phyloP scores from a whole-genome alignment of 2,113 vertebrate genomes.

The Stegastes partitus region DNA sequence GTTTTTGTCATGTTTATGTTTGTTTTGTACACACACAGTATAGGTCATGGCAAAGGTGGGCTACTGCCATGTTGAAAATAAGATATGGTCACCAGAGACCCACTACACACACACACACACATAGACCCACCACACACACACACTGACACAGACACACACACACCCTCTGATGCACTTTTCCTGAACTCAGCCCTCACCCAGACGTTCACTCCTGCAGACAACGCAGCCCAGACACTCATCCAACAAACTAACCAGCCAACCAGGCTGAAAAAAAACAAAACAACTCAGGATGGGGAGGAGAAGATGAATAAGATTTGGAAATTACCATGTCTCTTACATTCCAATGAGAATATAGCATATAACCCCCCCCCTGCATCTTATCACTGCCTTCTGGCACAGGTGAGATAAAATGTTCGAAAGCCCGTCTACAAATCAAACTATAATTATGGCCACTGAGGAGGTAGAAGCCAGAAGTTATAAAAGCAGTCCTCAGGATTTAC shows the following conservation, averaged over 20 bases:
- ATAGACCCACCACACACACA: slow-evolving; percentile 25
- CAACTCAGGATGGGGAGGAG: slow-evolving; percentile 59
- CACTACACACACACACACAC: background rate
- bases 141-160: slow-evolving; percentile 17
- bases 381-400: slow-evolving; percentile 74
- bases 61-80: slow-evolving; percentile 67
- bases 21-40: background rate
- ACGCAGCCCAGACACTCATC: slow-evolving; percentile 56
- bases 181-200: slow-evolving; percentile 71
- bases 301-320: slow-evolving; percentile 72
- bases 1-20: slow-evolving; percentile 31
- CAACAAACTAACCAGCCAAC: slow-evolving; percentile 56
- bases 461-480: slow-evolving; percentile 63
- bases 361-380: slow-evolving; percentile 45
- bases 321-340: slow-evolving; percentile 74
- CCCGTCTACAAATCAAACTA: slow-evolving; percentile 76
- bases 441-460: slow-evolving; percentile 68
- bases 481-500: slow-evolving; percentile 56
- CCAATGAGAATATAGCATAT: slow-evolving; percentile 59
- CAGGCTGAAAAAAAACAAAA: slow-evolving; percentile 43
- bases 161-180: slow-evolving; percentile 65
- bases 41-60: slow-evolving; percentile 50
- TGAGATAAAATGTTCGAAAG: slow-evolving; percentile 75
- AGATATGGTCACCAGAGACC: slow-evolving; percentile 35
- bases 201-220: slow-evolving; percentile 59